Conservation (phyloP, 2,113 vertebrate species). For the Hippolais icterina region DNA sequence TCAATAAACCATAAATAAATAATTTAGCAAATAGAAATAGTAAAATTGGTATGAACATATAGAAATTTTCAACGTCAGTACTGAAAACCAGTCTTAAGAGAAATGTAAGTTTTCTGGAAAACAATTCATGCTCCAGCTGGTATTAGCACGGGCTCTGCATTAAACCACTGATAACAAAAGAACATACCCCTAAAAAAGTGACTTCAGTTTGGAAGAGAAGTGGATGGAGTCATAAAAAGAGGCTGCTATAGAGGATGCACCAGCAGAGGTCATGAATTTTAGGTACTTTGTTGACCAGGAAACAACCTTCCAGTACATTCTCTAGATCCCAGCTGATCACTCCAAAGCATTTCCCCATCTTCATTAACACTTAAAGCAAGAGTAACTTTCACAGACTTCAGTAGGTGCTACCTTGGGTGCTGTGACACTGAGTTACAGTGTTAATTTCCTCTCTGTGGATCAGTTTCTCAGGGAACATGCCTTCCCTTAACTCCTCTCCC, state of each 20-base stretch:
- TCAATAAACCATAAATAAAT: not conserved
- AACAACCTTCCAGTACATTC: not conserved
- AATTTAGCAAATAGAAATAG: not conserved
- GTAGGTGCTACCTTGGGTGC: not conserved
- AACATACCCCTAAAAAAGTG: not conserved
- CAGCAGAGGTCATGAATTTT: not conserved
- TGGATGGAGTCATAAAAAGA: not conserved
- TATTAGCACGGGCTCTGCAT: not conserved
- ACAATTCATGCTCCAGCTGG: not conserved
- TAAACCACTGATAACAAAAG: not conserved
- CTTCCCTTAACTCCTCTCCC: not conserved
- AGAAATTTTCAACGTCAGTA: fast-evolving
- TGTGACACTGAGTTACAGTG: not conserved
- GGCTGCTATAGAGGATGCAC: not conserved
- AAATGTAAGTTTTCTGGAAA: not conserved
- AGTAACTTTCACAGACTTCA: not conserved
- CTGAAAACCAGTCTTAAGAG: not conserved
- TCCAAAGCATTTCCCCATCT: not conserved
- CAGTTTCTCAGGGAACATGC: not conserved
- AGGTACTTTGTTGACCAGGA: not conserved
- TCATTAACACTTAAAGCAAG: not conserved
- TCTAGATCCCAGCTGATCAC: not conserved
- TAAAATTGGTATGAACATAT: not conserved
- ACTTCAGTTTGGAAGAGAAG: not conserved
- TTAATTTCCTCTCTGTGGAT: not conserved